Conservation (phyloP, 2,113 vertebrate genomes). For the Mungos mungo region DNA sequence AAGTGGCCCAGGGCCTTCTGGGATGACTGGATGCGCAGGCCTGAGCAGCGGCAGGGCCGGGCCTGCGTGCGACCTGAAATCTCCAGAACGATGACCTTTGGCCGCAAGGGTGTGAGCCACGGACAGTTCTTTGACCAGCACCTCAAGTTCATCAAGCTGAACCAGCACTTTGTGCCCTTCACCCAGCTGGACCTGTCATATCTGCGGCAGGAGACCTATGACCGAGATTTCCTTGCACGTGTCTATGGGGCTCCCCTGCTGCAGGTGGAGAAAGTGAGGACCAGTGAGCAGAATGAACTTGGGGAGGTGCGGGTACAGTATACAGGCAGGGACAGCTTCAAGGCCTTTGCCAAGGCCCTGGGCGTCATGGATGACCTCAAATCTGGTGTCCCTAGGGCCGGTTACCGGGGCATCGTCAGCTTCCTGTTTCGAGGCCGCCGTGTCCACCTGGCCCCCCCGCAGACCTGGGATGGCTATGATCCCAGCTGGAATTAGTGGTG, state of each 20-base stretch:
- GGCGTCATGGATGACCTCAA: constrained; percentile 97
- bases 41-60: constrained; percentile 90
- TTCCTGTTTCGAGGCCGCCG: constrained; percentile 91
- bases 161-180: constrained; percentile 95
- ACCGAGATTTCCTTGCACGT: constrained; percentile 84
- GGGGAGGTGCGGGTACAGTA: constrained; percentile 93
- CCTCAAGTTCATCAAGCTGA: constrained; percentile 95
- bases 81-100: constrained; percentile 95
- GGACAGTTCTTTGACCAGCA: constrained; percentile 98
- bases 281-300: constrained; percentile 77
- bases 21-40: constrained; percentile 97
- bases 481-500: constrained; percentile 90
- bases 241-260: constrained; percentile 88
- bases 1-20: constrained; percentile 97
- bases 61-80: constrained; percentile 94
- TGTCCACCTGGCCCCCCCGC: constrained; percentile 91
- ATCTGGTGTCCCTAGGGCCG: constrained; percentile 94
- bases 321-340: constrained; percentile 91
- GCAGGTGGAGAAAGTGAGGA: constrained; percentile 89
- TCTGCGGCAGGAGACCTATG: constrained; percentile 88
- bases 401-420: constrained; percentile 94
- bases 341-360: constrained; percentile 92
- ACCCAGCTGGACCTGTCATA: constrained; percentile 91
- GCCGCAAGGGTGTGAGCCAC: constrained; percentile 95
- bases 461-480: constrained; percentile 93